Conservation (phyloP, 92 coral and sea anemone genomes). For the Phenganax marumi region DNA sequence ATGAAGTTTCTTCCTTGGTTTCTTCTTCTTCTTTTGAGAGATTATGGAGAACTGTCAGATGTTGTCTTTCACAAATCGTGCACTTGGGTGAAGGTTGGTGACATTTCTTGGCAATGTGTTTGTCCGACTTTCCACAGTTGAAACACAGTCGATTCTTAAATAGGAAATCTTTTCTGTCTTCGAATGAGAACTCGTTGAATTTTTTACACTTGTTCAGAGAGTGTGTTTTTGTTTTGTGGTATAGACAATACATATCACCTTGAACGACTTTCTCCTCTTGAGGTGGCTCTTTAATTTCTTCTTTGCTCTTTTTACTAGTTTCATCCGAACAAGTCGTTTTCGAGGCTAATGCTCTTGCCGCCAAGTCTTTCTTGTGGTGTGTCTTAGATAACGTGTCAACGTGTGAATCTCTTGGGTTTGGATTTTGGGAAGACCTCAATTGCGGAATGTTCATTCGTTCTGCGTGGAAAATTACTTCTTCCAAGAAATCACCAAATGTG, state of each 20-base stretch:
- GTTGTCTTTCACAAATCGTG: slow-evolving; percentile 58
- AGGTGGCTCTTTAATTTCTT: slow-evolving; percentile 61
- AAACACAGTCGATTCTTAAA: slow-evolving; percentile 48
- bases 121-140: slow-evolving; percentile 15
- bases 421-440: background rate
- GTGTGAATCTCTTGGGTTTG: background rate
- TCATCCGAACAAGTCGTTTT: no score
- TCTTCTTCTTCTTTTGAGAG: slow-evolving; percentile 43
- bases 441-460: slow-evolving; percentile 62
- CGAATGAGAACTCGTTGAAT: slow-evolving; percentile 53
- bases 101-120: slow-evolving; percentile 36
- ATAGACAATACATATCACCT: slow-evolving; percentile 37
- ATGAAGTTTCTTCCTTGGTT: no score
- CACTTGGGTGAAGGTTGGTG: slow-evolving; percentile 39
- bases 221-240: slow-evolving; percentile 58
- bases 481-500: slow-evolving; percentile 39
- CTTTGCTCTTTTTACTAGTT: slow-evolving; percentile 30
- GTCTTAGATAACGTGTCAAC: background rate
- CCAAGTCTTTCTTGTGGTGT: no score
- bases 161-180: slow-evolving; percentile 58
- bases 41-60: slow-evolving; percentile 60
- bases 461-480: slow-evolving; percentile 44
- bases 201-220: slow-evolving; percentile 50
- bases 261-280: slow-evolving; percentile 12
- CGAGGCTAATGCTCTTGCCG: slow-evolving; percentile 21